These are phyloP conservation scores for Heterodera filipjevi DNA, from an alignment of 2,888 invertebrate genomes.

Conservation along the genomic window DNA sequence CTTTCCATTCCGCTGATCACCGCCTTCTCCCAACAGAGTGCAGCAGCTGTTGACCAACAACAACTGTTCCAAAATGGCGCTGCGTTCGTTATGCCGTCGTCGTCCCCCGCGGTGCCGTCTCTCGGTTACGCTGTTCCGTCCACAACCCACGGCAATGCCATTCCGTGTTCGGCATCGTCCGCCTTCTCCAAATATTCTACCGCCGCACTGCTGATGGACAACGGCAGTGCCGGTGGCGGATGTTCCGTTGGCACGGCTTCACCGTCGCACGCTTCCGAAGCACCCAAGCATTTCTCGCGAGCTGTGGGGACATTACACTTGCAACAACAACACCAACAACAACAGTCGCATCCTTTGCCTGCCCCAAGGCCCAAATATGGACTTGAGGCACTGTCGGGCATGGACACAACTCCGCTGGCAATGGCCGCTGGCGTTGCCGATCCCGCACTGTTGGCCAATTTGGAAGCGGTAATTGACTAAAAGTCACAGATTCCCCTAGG, in stretches of 20 bases:
- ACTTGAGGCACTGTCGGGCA: background rate
- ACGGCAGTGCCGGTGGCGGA: background rate
- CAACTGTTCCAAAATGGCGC: background rate
- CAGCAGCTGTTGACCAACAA: background rate
- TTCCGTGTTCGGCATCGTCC: background rate
- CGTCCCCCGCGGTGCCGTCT: background rate
- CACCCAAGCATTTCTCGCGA: background rate
- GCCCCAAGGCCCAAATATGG: background rate
- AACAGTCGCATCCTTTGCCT: background rate
- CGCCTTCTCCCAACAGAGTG: background rate
- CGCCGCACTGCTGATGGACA: background rate
- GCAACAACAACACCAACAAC: constrained; percentile 7
- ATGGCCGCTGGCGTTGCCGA: background rate
- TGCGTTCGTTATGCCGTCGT: background rate
- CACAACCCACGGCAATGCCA: background rate
- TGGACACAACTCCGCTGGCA: background rate
- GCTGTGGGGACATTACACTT: background rate
- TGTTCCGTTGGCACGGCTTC: constrained; percentile 14
- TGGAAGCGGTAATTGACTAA: constrained; percentile 9
- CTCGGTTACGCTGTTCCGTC: background rate
- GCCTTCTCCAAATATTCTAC: constrained; percentile 18
- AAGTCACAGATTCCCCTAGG: background rate
- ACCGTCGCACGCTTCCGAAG: constrained; percentile 26
- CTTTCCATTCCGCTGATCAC: background rate
- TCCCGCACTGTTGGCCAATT: background rate